Percentiles rank a stretch among this genome's conserved stretches.
Conservation (phyloP, 2,113 vertebrate species). For the Phalacrocorax aristotelis region DNA sequence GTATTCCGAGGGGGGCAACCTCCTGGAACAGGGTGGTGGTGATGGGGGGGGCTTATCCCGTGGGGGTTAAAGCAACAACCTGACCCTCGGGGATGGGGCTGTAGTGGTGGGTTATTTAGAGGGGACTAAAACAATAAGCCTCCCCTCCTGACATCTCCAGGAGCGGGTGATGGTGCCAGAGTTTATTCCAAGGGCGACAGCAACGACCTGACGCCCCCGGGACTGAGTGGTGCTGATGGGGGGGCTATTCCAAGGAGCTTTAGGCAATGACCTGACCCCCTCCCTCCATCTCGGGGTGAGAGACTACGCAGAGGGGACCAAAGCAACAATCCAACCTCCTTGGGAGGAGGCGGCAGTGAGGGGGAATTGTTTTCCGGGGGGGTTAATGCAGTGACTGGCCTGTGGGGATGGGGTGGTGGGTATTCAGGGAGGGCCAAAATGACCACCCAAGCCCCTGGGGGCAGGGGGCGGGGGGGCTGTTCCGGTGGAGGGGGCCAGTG, state of each 20-base stretch:
- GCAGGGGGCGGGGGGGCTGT: accelerated
- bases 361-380: background rate
- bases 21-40: background rate
- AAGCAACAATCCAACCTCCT: background rate
- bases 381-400: accelerated
- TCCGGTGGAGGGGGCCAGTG: accelerated
- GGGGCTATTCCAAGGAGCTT: background rate
- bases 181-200: background rate
- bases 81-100: background rate
- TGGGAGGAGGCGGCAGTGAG: accelerated
- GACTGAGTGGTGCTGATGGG: background rate
- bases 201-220: background rate
- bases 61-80: background rate
- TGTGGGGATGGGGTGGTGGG: no score
- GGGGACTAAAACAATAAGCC: background rate
- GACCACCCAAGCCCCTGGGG: accelerated
- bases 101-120: background rate
- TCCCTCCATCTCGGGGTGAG: no score
- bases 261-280: background rate
- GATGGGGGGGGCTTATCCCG: no score
- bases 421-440: background rate
- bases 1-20: background rate
- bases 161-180: background rate
- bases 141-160: accelerated
- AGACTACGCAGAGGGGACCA: background rate